Evolutionary conservation across 2,113 vertebrate genomes (phyloP), one percentile per base, ranked within the genome.

Genomic region (Speoplatyrhinus poulsoni): DNA sequence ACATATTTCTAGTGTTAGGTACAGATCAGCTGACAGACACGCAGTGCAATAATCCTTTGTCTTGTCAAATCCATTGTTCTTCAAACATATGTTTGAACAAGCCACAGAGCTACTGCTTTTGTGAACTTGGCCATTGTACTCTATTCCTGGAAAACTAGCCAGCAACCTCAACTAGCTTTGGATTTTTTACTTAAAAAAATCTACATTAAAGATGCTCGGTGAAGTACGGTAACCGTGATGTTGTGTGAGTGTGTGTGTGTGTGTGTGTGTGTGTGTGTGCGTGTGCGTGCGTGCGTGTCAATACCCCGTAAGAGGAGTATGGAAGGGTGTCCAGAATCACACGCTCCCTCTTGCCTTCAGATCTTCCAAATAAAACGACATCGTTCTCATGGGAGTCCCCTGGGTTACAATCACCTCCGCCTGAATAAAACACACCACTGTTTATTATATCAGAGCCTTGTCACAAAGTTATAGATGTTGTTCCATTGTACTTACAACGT

Each of bases 371-470:
- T 9, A 99, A 76, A 48, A 89, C 84, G 53, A 99, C 90, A 70
- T 98, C 91, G 13, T 98, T 94, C 64, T 98, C 95, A 80, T 96
- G 96, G 78, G 95, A 94, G 79, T 96, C 94, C 83, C 95, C 98
- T 32, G 96, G 93, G 84, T 96, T 91, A 89, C 98, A 99, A 41
- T 90, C 84, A 9, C 94, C 96, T 50, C 90, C 90, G 66, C 98
- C 98, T 99, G 77, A 1, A 78, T 55, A 1, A 76, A 13, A 50
- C 46, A 36, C 6, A 60, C 19, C 49, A 52, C 6, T 4, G 13
- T 41, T n/a, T 17, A 26, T 6, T 57, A 54, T 16, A 7, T 54
- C 52, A 54, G 52, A 1, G 48, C 48, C 48, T 8, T 50, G 48
- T 13, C 10, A 50, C 48, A 50, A 50, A 50, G 48, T 10, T 13